Conservation (phyloP, 2,888 invertebrate genomes). For the Metellina segmentata region DNA sequence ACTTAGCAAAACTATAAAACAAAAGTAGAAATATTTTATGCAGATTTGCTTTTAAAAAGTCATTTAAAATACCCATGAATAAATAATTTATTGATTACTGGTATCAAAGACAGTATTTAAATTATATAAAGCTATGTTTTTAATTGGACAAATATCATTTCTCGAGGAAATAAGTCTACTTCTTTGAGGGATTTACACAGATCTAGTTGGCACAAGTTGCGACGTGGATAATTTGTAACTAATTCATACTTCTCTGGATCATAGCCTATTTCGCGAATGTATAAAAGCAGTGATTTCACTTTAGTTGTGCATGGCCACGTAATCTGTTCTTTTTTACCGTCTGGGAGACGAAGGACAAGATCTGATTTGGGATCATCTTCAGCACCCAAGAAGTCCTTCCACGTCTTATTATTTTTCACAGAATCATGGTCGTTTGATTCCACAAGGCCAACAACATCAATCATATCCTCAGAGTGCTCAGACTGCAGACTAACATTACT, state of each 20-base stretch:
- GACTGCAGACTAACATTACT: constrained; percentile 47
- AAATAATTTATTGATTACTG: too few relatives aligned
- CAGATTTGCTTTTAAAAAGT: too few relatives aligned
- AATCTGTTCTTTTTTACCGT: constrained; percentile 81
- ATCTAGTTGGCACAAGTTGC: constrained; percentile 81
- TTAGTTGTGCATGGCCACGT: constrained; percentile 81
- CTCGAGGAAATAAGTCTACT: constrained; percentile 81
- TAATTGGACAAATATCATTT: constrained; percentile 82
- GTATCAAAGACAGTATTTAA: too few relatives aligned
- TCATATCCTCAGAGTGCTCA: constrained; percentile 73
- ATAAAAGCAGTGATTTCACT: constrained; percentile 81
- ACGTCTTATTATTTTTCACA: constrained; percentile 8
- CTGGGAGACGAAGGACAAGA: constrained; percentile 81
- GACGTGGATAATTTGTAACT: constrained; percentile 82
- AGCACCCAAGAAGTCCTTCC: constrained; percentile 64
- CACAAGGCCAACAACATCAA: constrained; percentile 64
- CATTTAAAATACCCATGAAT: too few relatives aligned
- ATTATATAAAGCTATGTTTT: constrained; percentile 44
- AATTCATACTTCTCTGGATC: constrained; percentile 81
- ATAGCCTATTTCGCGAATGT: constrained; percentile 81
- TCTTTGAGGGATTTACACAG: constrained; percentile 80
- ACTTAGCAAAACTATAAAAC: too few relatives aligned
- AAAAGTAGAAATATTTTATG: too few relatives aligned
- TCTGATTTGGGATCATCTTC: constrained; percentile 80
- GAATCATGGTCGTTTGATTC: constrained; percentile 38